A percentile compares a stretch with the other conserved stretches of the same genome.
These are phyloP conservation scores for Cosmia trapezina DNA, from an alignment of 2,888 invertebrate species.

Conservation along the genomic window DNA sequence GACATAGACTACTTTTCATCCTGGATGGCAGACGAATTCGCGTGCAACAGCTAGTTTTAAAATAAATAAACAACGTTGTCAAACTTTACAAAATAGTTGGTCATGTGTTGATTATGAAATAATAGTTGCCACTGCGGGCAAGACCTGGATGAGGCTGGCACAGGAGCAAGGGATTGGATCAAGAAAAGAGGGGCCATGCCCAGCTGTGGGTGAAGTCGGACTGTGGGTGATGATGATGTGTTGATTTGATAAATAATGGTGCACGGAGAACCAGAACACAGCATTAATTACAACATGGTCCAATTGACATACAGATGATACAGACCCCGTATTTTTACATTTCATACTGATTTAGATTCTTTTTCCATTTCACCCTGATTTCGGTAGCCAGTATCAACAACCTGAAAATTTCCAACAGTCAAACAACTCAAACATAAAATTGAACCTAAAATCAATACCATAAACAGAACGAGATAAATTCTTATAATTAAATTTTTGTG, in stretches of 20 bases:
- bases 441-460: constrained; percentile 27
- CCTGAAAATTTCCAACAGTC: neutral
- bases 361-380: neutral
- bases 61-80: neutral
- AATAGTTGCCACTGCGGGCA: too few relatives aligned
- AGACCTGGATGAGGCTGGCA: too few relatives aligned
- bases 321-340: neutral
- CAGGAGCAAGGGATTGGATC: too few relatives aligned
- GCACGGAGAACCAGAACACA: too few relatives aligned
- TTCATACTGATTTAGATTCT: neutral
- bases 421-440: neutral
- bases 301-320: neutral
- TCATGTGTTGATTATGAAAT: too few relatives aligned
- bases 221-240: too few relatives aligned
- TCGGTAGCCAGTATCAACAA: neutral
- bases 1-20: too few relatives aligned
- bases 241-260: neutral
- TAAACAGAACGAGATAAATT: constrained; percentile 46
- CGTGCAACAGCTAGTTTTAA: too few relatives aligned
- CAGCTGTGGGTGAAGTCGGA: too few relatives aligned
- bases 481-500: constrained; percentile 65
- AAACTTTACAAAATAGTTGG: neutral
- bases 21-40: too few relatives aligned
- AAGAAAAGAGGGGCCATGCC: too few relatives aligned
- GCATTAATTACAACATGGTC: neutral